These are phyloP conservation scores for Rana temporaria DNA, from an alignment of 2,113 vertebrate genomes.

Conservation along the genomic window DNA sequence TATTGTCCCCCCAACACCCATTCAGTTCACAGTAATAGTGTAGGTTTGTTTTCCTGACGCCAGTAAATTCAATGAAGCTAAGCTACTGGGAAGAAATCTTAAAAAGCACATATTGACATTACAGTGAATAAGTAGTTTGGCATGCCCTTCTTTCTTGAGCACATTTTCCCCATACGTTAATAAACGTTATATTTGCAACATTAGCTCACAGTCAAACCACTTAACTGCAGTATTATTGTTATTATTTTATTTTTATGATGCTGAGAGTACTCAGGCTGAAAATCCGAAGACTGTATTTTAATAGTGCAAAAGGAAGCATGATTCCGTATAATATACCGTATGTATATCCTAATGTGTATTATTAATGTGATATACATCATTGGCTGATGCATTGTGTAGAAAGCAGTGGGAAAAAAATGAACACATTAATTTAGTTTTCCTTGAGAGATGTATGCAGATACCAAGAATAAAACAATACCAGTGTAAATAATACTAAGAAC, in stretches of 20 bases:
- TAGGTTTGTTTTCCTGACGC: too few relatives aligned
- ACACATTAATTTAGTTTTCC: accelerated
- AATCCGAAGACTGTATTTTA: too few relatives aligned
- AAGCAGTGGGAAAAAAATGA: slow-evolving; percentile 1
- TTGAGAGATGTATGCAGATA: accelerated
- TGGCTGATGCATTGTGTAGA: too few relatives aligned
- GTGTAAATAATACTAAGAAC: too few relatives aligned
- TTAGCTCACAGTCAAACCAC: slow-evolving; percentile 12
- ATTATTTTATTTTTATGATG: not conserved
- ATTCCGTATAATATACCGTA: too few relatives aligned
- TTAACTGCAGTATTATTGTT: not conserved
- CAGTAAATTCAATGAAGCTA: not conserved
- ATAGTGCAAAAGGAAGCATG: too few relatives aligned
- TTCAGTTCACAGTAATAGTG: too few relatives aligned
- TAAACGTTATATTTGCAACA: not conserved
- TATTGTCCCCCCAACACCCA: too few relatives aligned
- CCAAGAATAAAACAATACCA: not conserved
- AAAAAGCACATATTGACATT: slow-evolving; percentile 9
- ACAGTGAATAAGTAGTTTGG: not conserved
- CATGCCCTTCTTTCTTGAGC: too few relatives aligned
- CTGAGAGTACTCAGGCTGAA: not conserved
- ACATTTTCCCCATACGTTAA: too few relatives aligned
- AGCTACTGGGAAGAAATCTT: not conserved
- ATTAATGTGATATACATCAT: too few relatives aligned
- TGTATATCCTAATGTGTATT: too few relatives aligned